phyloP scores from a whole-genome alignment of 2,888 invertebrate genomes.

The Troglohyphantes excavatus region DNA sequence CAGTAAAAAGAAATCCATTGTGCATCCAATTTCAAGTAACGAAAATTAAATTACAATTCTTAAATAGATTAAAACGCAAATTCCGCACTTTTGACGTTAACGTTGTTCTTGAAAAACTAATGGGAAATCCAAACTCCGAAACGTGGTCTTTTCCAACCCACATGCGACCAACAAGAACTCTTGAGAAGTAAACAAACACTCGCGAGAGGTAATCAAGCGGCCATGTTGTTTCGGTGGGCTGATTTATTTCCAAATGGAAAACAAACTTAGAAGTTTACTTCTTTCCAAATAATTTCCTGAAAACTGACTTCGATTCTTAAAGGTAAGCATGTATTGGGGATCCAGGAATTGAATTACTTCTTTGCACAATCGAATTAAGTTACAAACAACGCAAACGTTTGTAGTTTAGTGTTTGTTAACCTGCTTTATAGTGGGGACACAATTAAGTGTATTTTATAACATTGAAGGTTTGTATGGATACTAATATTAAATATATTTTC shows the following conservation, averaged over 20 bases:
- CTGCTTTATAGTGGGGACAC: too few relatives aligned
- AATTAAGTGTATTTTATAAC: too few relatives aligned
- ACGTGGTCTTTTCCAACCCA: not conserved
- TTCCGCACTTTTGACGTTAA: not conserved
- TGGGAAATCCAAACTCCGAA: too few relatives aligned
- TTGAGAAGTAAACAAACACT: not conserved
- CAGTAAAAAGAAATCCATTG: too few relatives aligned
- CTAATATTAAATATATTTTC: too few relatives aligned
- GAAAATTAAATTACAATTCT: too few relatives aligned
- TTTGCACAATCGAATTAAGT: not conserved
- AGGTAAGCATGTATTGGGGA: not conserved
- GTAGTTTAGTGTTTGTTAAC: not conserved
- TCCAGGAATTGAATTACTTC: constrained; percentile 21
- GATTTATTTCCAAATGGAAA: not conserved
- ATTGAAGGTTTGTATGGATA: too few relatives aligned
- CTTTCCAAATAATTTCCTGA: constrained; percentile 1
- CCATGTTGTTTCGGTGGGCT: not conserved
- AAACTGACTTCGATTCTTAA: constrained; percentile 22
- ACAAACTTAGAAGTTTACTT: not conserved
- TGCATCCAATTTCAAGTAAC: too few relatives aligned
- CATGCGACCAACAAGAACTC: constrained; percentile 44
- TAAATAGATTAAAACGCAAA: too few relatives aligned
- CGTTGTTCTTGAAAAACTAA: not conserved
- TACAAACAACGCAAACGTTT: not conserved
- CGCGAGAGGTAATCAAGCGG: constrained; percentile 27